Evolutionary conservation across 37 sponge, comb jelly and placozoan genomes (phyloP), one percentile per base, ranked within the genome.

Genomic region (Petrosia ficiformis): DNA sequence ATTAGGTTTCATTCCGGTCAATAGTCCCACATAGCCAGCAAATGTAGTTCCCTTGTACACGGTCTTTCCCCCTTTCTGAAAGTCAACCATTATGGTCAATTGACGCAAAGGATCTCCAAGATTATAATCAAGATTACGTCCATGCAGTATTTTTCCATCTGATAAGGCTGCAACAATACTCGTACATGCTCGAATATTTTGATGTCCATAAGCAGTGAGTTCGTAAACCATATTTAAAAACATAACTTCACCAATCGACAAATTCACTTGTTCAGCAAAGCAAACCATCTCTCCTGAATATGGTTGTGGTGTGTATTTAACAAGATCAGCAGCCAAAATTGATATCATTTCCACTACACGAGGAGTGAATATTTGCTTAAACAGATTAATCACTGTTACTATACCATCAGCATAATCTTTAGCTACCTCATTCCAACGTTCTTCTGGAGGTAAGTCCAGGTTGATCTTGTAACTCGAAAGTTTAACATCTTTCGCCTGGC

Each of bases 91-190:
- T 26, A 92, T 63, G 22, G 89, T 88, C 40, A 94, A 39, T 28
- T 88, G 81, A 57, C 85, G 70, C 6, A 97, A 86, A 37, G 79
- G 8, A 14, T 69, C 72, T 2, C 65, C 58, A 2, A 94, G 57
- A 14, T 76, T 32, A 66, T 90, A 97, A 80, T 97, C 98, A 39
- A 97, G 66, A 66, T 97, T 97, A 37, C 98, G 40, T 2, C 82
- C 98, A 71, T 97, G 98, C 26, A 74, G 80, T 25, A 97, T 81
- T 0, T 57, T 67, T 25, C 97, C 97, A n/a, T 87, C 77, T 4
- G 31, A n/a, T 26, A 82, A 78, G 59, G 85, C 86, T 5, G 84
- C 92, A 4, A 97, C 89, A 61, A 97, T 97, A 44, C 94, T 93
- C 19, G 97, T 97, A 71, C 97, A 97, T 8, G 54, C 54, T 10